Evolutionary conservation across 1,140 invertebrate species (phyloP).

Genomic region (Nylanderia fulva): DNA sequence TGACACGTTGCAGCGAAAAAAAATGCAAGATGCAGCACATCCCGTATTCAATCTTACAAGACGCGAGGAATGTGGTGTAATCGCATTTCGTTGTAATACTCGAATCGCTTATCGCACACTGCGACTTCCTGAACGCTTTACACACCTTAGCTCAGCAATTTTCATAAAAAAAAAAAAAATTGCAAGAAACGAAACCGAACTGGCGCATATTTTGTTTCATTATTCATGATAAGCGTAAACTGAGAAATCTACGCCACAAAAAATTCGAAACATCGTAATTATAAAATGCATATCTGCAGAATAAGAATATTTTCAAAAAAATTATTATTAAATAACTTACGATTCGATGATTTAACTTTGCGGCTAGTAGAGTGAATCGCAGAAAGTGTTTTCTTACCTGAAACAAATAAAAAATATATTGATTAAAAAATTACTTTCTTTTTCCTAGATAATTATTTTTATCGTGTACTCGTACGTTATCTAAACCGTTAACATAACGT

Average conservation of each 20-base stretch:
- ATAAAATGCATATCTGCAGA: slow-evolving; percentile 13
- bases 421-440: not conserved
- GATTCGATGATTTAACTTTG: not conserved
- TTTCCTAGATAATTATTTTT: not conserved
- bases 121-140: slow-evolving; percentile 62
- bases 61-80: slow-evolving; percentile 62
- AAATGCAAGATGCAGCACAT: slow-evolving; percentile 1
- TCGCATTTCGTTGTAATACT: slow-evolving; percentile 68
- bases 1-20: slow-evolving; percentile 17
- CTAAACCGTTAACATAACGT: not conserved
- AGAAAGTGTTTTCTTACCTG: slow-evolving; percentile 43
- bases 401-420: slow-evolving; percentile 36
- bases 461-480: not conserved
- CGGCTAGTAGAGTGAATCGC: not conserved
- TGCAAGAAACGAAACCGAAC: slow-evolving; percentile 15
- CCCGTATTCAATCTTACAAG: slow-evolving; percentile 61
- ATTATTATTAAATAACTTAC: not conserved
- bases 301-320: slow-evolving; percentile 17
- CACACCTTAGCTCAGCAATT: slow-evolving; percentile 54
- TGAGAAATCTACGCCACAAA: slow-evolving; percentile 36
- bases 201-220: slow-evolving; percentile 55
- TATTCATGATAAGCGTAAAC: slow-evolving; percentile 62
- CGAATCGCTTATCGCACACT: slow-evolving; percentile 61
- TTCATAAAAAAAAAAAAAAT: slow-evolving; percentile 22
- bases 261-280: slow-evolving; percentile 61